Percentiles rank a stretch among this genome's conserved stretches.
Evolutionary conservation across 2,113 vertebrate species (phyloP).

Genomic region (Salvator merianae): DNA sequence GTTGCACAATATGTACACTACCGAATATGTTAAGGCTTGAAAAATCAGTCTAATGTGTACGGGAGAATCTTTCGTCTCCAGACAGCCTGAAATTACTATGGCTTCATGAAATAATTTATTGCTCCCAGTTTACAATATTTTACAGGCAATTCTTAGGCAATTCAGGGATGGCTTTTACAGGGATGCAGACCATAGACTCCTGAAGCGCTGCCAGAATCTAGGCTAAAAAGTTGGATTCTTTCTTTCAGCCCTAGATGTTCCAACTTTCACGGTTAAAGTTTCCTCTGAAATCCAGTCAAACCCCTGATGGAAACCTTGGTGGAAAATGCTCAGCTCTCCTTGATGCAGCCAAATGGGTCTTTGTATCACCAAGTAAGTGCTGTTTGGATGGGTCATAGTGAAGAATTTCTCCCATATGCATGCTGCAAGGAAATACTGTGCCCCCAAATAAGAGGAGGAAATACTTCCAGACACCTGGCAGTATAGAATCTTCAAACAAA

Average conservation of each 20-base stretch:
- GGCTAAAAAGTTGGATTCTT: not conserved
- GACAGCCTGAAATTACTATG: not conserved
- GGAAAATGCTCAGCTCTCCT: no score
- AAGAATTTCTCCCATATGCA: not conserved
- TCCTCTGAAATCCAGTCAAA: not conserved
- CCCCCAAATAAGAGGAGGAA: no score
- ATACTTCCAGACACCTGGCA: no score
- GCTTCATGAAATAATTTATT: not conserved
- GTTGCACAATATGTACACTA: not conserved
- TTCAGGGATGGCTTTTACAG: not conserved
- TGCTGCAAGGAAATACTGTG: no score
- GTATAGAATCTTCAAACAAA: no score
- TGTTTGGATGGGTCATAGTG: not conserved
- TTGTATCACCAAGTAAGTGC: no score
- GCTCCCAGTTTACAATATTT: not conserved
- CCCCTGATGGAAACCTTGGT: not conserved
- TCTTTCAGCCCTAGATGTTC: no score
- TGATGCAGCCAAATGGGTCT: not conserved
- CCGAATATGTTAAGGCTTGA: not conserved
- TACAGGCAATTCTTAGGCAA: not conserved
- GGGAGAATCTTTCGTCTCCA: not conserved
- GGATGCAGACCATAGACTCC: no score
- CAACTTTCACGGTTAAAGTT: not conserved
- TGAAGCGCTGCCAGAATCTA: not conserved
- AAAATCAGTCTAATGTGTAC: not conserved